Base-by-base conservation (phyloP, 2,888 invertebrate species). In the Chirona hameri region DNA sequence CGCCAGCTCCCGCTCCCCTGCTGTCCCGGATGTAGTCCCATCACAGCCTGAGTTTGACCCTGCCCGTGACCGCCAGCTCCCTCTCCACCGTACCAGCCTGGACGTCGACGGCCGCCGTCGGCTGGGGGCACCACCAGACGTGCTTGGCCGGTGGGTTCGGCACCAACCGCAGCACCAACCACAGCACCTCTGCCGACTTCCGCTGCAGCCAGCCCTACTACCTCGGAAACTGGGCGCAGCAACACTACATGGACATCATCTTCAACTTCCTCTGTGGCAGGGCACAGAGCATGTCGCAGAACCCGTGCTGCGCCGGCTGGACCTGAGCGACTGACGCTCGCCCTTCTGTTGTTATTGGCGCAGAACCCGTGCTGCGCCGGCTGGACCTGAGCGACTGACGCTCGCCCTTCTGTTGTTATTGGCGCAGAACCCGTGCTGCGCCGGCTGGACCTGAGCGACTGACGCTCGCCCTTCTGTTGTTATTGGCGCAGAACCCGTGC, bases 181-280 rank as follows among this genome's bases (percentile, higher is more conserved):
- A 7, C 15, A 27, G 39, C 12, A 24, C 27, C 29, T 79, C 46
- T 4, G 21, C 46, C 27, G 79, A 46, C 46, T 79, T 79, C 29
- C 69, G 69, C 15, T 69, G 69, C 69, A n/a, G 2, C 0, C 29
- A 69, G 69, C 69, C 69, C 69, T 69, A 29, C 69, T 69, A 69
- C 69, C 29, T 69, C 29, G 69, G 69, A 12, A 69, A 69, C 29
- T 69, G 69, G 69, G 69, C 69, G 15, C 69, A 69, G 29, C n/a
- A 69, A 14, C 69, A 69, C 29, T 69, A 69, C 69, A n/a, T 69
- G 69, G 69, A 69, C 69, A 69, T 29, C 29, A 69, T 69, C n/a
- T n/a, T 69, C 69, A 69, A 69, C 69, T 69, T 69, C 69, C 69
- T 69, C 5, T 69, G 69, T 29, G 69, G 69, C 29, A n/a, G 69